Evolutionary conservation across 2,113 vertebrate species (phyloP), one percentile per base, ranked within the genome.

Genomic region (Candoia aspera): DNA sequence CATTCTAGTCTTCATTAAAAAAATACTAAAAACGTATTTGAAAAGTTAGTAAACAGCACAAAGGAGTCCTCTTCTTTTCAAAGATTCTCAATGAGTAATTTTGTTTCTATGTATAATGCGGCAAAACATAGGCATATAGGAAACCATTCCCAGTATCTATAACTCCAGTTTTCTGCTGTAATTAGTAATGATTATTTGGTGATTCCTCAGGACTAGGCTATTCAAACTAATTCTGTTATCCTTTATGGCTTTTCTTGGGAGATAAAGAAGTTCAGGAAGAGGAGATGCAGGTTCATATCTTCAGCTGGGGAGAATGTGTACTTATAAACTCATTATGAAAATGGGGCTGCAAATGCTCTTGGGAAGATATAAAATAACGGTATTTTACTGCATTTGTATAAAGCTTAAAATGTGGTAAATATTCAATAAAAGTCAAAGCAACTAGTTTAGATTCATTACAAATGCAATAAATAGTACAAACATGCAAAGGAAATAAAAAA

Each of bases 281-380:
- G 1, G 79, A 49, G 37, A 84, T 46, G 10, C 37, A 46, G 23
- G 24, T 21, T 84, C 42, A 46, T 49, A 84, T 49, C 23, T 84
- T 84, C 83, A 49, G 23, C 37, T 10, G 9, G n/a, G 83, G 83
- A 84, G 42, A 84, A 84, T 79, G 9, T 49, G 83, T 84, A 49
- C 42, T 84, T 84, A 84, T 24, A 84, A 84, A 49, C 42, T 84
- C 83, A 84, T 84, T 84, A 84, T 84, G 42, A 84, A 84, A 84
- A 84, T 84, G 42, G 46, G 83, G 42, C 46, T 49, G 83, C 83
- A 84, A 12, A 84, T 84, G 83, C 83, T 49, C 42, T 24, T 84
- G 42, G 42, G 83, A 23, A 84, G 83, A 84, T 84, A 42, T 84
- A 49, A 84, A 46, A 49, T 49, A 84, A 49, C 49, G 42, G 23